Conservation (phyloP, 2,113 vertebrate genomes). For the Psilopsiagon aymara region DNA sequence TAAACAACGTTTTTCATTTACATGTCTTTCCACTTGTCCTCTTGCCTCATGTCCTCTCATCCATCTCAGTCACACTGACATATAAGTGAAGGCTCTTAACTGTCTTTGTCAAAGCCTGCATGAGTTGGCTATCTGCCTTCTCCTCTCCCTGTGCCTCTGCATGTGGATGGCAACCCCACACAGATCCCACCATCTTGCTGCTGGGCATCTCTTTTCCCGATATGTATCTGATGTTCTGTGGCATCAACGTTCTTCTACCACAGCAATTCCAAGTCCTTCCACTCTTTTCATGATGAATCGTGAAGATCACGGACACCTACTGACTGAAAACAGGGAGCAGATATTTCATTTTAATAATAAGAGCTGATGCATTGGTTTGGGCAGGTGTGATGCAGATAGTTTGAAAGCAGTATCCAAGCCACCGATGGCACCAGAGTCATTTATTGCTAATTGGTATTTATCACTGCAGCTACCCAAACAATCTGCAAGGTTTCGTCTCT, state of each 20-base stretch:
- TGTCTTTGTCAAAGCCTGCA: neutral
- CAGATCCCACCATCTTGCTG: neutral
- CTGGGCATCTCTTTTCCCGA: neutral
- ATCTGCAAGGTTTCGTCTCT: neutral
- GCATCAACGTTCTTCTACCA: accelerated
- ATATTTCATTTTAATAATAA: neutral
- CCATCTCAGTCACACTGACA: accelerated
- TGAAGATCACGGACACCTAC: neutral
- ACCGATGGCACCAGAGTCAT: neutral
- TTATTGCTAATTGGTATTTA: neutral
- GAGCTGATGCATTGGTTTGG: neutral
- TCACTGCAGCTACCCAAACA: neutral
- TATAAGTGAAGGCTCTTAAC: neutral
- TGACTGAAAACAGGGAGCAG: neutral
- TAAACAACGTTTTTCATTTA: neutral
- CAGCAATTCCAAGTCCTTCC: neutral
- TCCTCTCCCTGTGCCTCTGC: neutral
- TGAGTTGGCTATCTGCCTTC: neutral
- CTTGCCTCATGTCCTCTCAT: neutral
- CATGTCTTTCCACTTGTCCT: accelerated
- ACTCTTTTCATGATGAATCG: neutral
- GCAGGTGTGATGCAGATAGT: neutral
- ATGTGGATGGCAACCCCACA: neutral
- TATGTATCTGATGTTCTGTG: neutral
- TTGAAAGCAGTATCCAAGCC: neutral